Evolutionary conservation across 2,113 vertebrate species (phyloP).

Genomic region (Peucedramus taeniatus): DNA sequence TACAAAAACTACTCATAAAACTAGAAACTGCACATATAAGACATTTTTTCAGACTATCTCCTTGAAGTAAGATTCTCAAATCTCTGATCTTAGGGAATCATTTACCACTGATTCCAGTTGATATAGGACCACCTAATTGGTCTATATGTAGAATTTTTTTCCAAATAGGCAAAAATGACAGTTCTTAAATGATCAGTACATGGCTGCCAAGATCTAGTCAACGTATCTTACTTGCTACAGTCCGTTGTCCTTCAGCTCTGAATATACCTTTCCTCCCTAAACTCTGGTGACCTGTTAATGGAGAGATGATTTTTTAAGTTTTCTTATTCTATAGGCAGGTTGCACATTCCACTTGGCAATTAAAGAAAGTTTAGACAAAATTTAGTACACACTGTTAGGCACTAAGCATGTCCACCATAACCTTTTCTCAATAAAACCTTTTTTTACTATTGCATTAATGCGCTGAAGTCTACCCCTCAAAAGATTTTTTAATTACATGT

Average conservation of each 20-base stretch:
- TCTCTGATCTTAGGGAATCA: background rate
- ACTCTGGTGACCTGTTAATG: background rate
- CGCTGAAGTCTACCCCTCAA: background rate
- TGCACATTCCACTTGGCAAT: background rate
- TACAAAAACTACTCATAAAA: background rate
- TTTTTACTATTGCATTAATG: background rate
- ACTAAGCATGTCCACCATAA: background rate
- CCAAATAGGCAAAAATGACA: background rate
- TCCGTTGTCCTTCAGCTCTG: background rate
- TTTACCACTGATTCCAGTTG: background rate
- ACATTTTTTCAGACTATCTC: background rate
- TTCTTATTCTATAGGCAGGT: background rate
- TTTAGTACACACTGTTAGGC: fast-evolving
- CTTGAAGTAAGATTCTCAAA: background rate
- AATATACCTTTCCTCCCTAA: background rate
- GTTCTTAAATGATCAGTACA: background rate
- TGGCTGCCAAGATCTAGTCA: background rate
- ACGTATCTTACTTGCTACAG: background rate
- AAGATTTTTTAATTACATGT: background rate
- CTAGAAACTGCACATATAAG: background rate
- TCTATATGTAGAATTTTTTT: background rate
- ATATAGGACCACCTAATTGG: background rate
- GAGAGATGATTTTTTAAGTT: background rate
- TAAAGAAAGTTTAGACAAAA: background rate
- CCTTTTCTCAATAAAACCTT: background rate